These are phyloP conservation scores for Agrochola circellaris DNA, from an alignment of 2,888 invertebrate genomes.

Conservation along the genomic window DNA sequence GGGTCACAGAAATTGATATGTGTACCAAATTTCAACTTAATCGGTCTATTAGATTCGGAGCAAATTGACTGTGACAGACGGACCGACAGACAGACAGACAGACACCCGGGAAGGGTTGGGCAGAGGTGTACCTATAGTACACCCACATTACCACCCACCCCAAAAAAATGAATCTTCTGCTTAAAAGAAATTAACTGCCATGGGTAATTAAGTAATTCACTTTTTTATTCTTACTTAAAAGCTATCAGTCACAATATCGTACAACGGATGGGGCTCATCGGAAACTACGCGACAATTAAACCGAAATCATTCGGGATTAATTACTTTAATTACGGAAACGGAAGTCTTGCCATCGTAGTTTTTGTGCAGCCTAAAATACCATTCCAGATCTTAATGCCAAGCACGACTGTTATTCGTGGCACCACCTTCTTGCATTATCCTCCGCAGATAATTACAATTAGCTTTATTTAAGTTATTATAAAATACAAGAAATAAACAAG, in stretches of 20 bases:
- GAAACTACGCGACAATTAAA: constrained; percentile 85
- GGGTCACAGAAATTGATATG: too few relatives aligned
- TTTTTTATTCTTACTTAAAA: constrained; percentile 28
- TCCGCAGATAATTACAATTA: constrained; percentile 57
- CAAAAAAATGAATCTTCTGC: background rate
- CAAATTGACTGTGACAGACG: too few relatives aligned
- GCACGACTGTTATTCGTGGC: constrained; percentile 70
- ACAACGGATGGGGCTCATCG: constrained; percentile 81
- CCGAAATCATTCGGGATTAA: constrained; percentile 85
- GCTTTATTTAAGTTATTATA: constrained; percentile 44
- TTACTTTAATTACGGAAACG: constrained; percentile 90
- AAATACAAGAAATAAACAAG: constrained; percentile 33
- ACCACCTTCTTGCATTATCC: constrained; percentile 63
- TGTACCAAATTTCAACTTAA: too few relatives aligned
- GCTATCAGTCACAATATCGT: constrained; percentile 54
- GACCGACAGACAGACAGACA: too few relatives aligned
- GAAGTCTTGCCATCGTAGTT: constrained; percentile 80
- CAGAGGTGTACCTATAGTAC: too few relatives aligned
- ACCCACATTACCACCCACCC: too few relatives aligned
- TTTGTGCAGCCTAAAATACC: constrained; percentile 76
- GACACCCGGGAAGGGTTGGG: too few relatives aligned
- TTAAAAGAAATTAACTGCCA: constrained; percentile 11
- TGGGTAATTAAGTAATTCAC: constrained; percentile 30
- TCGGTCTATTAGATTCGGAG: too few relatives aligned
- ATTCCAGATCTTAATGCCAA: constrained; percentile 80